Conservation (phyloP, 2,113 vertebrate species). For the Stercorarius parasiticus region DNA sequence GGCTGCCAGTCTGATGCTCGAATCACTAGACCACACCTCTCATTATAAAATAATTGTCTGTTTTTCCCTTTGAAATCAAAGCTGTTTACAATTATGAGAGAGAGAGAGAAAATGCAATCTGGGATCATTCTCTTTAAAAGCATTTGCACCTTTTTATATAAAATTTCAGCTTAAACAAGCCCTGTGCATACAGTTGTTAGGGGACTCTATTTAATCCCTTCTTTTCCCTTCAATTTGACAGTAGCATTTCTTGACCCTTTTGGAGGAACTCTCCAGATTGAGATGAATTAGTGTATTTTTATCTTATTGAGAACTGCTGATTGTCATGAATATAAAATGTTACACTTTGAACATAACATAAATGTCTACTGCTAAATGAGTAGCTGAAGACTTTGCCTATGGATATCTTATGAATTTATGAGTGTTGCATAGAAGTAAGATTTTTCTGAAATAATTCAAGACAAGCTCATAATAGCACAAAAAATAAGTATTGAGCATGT, state of each 20-base stretch:
- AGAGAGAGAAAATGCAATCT: constrained; percentile 45
- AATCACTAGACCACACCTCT: constrained; percentile 58
- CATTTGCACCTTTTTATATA: constrained; percentile 42
- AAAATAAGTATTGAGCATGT: neutral
- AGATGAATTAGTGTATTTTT: neutral
- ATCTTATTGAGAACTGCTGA: neutral
- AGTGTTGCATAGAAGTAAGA: neutral
- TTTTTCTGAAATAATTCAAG: neutral
- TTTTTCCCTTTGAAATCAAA: constrained; percentile 70
- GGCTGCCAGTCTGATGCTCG: constrained; percentile 49
- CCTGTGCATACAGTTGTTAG: neutral
- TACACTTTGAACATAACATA: neutral
- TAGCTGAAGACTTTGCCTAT: neutral
- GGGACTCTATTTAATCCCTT: neutral
- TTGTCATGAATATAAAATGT: neutral
- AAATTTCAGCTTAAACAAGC: constrained; percentile 18
- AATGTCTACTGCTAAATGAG: neutral
- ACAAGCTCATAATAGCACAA: neutral
- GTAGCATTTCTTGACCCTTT: neutral
- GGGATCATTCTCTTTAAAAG: constrained; percentile 32
- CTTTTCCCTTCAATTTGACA: neutral
- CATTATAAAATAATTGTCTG: constrained; percentile 67
- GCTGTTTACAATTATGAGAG: constrained; percentile 60
- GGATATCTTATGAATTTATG: neutral
- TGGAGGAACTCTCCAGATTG: neutral